Conservation (phyloP, 2,888 invertebrate species). For the Metacarcinus magister region DNA sequence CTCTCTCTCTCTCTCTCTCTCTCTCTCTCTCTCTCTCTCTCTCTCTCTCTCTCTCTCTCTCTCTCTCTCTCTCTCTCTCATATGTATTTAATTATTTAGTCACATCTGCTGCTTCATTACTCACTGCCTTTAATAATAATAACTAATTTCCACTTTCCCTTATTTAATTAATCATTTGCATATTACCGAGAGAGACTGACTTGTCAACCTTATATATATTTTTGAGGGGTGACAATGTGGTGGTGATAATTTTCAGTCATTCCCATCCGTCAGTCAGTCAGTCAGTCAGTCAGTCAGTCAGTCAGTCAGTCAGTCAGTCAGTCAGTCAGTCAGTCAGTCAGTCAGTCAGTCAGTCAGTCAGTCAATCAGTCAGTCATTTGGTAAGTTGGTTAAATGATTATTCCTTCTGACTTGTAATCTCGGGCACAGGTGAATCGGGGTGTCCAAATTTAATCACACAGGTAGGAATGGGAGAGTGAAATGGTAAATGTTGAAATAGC, state of each 20-base stretch:
- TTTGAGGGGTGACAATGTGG: no score
- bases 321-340: slow-evolving; percentile 12
- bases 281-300: no score
- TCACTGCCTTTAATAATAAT: neutral
- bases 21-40: no score
- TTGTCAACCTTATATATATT: neutral
- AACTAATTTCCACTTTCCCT: neutral
- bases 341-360: neutral
- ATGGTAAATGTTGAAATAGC: neutral
- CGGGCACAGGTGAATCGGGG: no score
- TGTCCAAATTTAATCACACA: no score
- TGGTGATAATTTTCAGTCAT: no score
- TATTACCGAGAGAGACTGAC: neutral
- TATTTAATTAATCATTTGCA: neutral
- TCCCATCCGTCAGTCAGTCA: no score
- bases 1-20: no score
- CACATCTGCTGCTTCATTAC: neutral
- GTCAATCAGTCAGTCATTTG: neutral
- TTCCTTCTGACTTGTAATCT: neutral
- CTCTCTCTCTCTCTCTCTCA: neutral
- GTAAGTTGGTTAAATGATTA: neutral
- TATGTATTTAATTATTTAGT: neutral
- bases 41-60: no score
- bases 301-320: neutral
- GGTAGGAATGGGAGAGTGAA: no score